Evolutionary conservation across 2,113 vertebrate species (phyloP), one percentile per base, ranked within the genome.

Genomic region (Hiodon tergisus): DNA sequence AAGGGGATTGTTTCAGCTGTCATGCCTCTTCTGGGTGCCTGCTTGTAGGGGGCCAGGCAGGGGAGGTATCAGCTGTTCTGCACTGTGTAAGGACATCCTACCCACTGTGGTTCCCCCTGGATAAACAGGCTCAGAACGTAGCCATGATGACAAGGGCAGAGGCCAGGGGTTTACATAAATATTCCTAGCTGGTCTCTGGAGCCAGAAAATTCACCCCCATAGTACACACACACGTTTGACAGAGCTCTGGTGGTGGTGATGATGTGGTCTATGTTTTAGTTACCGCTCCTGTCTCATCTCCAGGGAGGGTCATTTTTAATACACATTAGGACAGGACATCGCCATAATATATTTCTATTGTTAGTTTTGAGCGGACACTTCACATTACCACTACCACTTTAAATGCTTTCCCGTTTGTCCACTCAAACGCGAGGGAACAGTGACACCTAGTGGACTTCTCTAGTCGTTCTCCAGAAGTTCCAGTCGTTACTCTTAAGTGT

Each of bases 1-100:
- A 77, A 83, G 74, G 78, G 81, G 84, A 81, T 88, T 87, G 83
- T 84, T 80, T 88, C 87, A 90, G 84, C 82, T 86, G 84, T 87
- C 55, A 77, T 81, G 82, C 85, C 72, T 74, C 76, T 81, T 82
- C 78, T 76, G 51, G 47, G 31, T 78, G 61, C 68, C 79, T 79
- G 82, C 79, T 78, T 85, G 78, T 81, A 69, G 81, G 81, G 74
- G 65, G 47, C 66, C 50, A 69, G 71, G 48, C 46, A 48, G 67
- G 16, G 66, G 66, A 7, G 47, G 16, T 63, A 67, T 79, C 81
- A 85, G 83, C 78, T 85, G 86, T 80, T 74, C 60, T 48, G 31
- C 46, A 14, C 46, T 7, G 9, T 16, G 65, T 57, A n/a, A 5
- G 47, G 63, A 11, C 68, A 53, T 55, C 69, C 52, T 53, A 55